Base-by-base conservation (phyloP, 2,113 vertebrate genomes). In the Trogon surrucura region DNA sequence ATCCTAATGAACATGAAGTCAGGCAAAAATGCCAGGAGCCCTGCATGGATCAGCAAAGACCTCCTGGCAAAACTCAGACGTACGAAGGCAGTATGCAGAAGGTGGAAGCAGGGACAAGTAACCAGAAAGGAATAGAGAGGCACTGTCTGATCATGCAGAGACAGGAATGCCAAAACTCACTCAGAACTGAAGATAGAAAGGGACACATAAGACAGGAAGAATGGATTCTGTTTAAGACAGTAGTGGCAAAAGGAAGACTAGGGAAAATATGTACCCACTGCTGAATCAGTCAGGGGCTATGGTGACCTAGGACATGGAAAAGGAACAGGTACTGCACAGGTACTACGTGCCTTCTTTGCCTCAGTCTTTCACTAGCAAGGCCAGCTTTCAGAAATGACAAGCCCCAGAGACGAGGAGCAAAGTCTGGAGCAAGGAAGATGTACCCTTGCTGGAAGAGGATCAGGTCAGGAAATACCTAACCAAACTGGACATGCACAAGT, bases 291-390 rank as follows among this genome's bases (percentile, higher is more conserved):
- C 51, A 66, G 30, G 29, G 16, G 30, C 56, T 11, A 11, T 81
- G 18, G 62, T 71, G 50, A 65, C 45, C 16, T 11, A 66, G 11
- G 16, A 62, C 27, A 16, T 47, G 45, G 12, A 45, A 38, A 23
- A 53, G 10, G 36, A 36, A 36, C 36, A 36, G 36, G 36, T 36
- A 36, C 36, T 36, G 36, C n/a, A n/a, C 12, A 45, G 53, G 16
- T 74, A 69, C 25, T 64, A 11, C 50, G 36, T 64, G 38, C 0
- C 0, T n/a, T 58, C 32, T 62, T 67, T 4, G 0, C 38, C 6
- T 66, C 47, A 3, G 2, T 30, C 47, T 84, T 82, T 60, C 61
- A 38, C 41, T 61, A 53, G 48, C 26, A 67, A 23, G 19, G 21
- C 14, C 0, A 0, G 5, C 47, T 32, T 62, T 94, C 34, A 83